phyloP scores from a whole-genome alignment of 2,888 invertebrate genomes.

The Epirrhoe alternata region DNA sequence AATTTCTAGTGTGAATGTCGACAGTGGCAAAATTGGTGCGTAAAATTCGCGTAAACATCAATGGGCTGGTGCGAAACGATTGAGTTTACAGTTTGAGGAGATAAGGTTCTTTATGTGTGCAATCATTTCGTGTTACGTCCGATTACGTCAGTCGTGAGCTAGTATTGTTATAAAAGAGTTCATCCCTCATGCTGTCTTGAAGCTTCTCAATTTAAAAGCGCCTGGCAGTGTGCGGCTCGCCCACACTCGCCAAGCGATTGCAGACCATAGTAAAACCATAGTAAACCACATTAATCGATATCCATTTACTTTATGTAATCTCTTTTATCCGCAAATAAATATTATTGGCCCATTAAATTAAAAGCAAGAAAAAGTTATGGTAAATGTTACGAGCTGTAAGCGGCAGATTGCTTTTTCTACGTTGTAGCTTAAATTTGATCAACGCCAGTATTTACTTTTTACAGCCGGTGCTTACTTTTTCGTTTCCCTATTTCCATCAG shows the following conservation, averaged over 20 bases:
- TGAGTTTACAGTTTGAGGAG: slow-evolving; percentile 81
- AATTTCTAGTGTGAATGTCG: slow-evolving; percentile 71
- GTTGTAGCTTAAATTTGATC: slow-evolving; percentile 59
- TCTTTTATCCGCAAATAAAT: slow-evolving; percentile 43
- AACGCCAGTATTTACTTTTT: slow-evolving; percentile 61
- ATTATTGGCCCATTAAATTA: slow-evolving; percentile 56
- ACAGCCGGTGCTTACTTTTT: slow-evolving; percentile 60
- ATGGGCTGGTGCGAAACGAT: slow-evolving; percentile 74
- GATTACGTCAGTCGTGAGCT: slow-evolving; percentile 57
- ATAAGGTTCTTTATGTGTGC: slow-evolving; percentile 82
- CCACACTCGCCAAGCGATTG: slow-evolving; percentile 1
- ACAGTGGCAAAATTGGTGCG: slow-evolving; percentile 74
- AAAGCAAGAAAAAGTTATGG: slow-evolving; percentile 56
- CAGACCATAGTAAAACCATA: neutral
- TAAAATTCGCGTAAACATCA: slow-evolving; percentile 81
- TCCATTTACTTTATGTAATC: slow-evolving; percentile 11
- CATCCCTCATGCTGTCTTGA: slow-evolving; percentile 30
- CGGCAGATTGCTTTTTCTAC: slow-evolving; percentile 54
- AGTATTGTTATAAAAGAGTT: slow-evolving; percentile 37
- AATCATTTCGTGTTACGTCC: slow-evolving; percentile 80
- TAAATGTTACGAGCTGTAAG: slow-evolving; percentile 53
- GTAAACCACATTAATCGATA: slow-evolving; percentile 7
- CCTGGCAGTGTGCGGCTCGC: slow-evolving; percentile 33
- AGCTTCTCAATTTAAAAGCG: slow-evolving; percentile 38
- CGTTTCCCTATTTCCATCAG: slow-evolving; percentile 62